Evolutionary conservation across 2,797 vertebrate genomes (phyloP).

Genomic region (Xenentodon cancila): DNA sequence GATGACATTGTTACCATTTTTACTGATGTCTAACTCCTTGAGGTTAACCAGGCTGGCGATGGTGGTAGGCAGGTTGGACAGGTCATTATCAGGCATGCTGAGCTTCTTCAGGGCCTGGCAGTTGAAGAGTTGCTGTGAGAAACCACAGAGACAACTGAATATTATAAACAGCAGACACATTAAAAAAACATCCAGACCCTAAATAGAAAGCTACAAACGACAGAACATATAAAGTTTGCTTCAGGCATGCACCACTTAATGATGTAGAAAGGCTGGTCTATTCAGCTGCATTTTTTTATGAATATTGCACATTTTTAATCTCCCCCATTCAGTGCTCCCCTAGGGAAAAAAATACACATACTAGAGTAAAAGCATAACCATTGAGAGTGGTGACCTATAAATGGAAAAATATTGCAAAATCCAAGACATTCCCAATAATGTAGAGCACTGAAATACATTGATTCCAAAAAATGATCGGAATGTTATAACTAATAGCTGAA

Average conservation of each 20-base stretch:
- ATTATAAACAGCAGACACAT: constrained; percentile 15
- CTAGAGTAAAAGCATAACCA: constrained; percentile 20
- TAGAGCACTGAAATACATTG: background rate
- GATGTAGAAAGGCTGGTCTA: constrained; percentile 38
- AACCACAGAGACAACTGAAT: constrained; percentile 30
- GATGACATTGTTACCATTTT: constrained; percentile 87
- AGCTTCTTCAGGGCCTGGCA: constrained; percentile 98
- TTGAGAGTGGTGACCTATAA: constrained; percentile 1
- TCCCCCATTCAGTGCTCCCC: constrained; percentile 21
- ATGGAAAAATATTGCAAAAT: constrained; percentile 25
- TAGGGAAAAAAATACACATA: constrained; percentile 31
- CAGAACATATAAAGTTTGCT: constrained; percentile 15
- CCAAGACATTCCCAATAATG: constrained; percentile 7
- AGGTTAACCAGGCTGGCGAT: constrained; percentile 98
- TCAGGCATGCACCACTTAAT: constrained; percentile 40
- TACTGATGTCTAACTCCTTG: constrained; percentile 99
- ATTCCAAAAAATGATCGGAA: no score
- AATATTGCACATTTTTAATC: constrained; percentile 59
- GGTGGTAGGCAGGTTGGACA: constrained; percentile 93
- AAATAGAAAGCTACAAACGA: constrained; percentile 15
- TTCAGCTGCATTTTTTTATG: constrained; percentile 39
- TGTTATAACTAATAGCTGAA: no score
- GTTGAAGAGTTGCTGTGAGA: constrained; percentile 97
- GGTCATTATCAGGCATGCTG: constrained; percentile 98
- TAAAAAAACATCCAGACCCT: constrained; percentile 27